Evolutionary conservation across 2,888 invertebrate species (phyloP).

Genomic region (Erebia palarica): DNA sequence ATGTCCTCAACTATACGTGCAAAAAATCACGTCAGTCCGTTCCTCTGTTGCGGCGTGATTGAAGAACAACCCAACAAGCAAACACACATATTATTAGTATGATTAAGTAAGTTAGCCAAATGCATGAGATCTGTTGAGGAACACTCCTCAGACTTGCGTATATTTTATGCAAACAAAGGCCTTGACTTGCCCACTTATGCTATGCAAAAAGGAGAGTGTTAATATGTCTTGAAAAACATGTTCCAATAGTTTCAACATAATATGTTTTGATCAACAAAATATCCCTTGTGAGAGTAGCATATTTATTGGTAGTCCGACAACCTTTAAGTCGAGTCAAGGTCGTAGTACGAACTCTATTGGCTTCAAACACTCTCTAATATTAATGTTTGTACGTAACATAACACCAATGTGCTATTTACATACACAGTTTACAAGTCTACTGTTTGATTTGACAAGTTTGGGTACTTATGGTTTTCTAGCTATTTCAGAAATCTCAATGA

Average conservation of each 20-base stretch:
- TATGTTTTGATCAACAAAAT: background rate
- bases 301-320: background rate
- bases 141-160: too few species aligned
- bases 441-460: background rate
- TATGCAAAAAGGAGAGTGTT: background rate
- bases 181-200: too few species aligned
- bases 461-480: background rate
- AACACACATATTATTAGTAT: too few species aligned
- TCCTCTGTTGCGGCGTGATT: too few species aligned
- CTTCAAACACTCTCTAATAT: conserved; percentile 11
- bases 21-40: too few species aligned
- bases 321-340: conserved; percentile 10
- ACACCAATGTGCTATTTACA: background rate
- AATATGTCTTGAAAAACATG: background rate
- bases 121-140: too few species aligned
- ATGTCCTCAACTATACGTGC: too few species aligned
- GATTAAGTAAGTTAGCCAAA: too few species aligned
- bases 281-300: background rate
- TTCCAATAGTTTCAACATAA: background rate
- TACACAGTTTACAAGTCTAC: background rate
- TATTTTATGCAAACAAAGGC: too few species aligned
- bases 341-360: background rate
- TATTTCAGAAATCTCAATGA: background rate
- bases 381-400: background rate
- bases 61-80: too few species aligned